These are phyloP conservation scores for Agapornis canus DNA, from an alignment of 2,797 vertebrate genomes.

Conservation along the genomic window DNA sequence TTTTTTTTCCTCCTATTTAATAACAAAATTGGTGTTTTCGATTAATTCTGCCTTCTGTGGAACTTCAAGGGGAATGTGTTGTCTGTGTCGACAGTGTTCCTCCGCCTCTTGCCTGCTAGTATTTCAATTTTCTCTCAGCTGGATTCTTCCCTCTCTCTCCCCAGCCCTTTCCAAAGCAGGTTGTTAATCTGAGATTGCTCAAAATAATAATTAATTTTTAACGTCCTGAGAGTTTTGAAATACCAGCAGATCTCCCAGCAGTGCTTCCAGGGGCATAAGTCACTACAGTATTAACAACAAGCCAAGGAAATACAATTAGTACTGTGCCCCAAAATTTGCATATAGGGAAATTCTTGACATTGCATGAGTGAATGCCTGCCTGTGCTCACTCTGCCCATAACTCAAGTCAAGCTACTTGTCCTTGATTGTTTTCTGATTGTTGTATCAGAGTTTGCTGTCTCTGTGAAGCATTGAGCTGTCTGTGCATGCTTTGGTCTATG, in stretches of 20 bases:
- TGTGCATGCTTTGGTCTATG: background rate
- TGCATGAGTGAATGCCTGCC: fast-evolving
- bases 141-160: background rate
- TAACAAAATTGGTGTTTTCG: background rate
- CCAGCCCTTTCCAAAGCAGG: background rate
- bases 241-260: background rate
- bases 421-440: background rate
- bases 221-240: background rate
- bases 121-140: background rate
- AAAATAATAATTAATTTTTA: background rate
- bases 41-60: background rate
- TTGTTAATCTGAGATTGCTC: background rate
- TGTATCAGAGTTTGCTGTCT: background rate
- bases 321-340: background rate
- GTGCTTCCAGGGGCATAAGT: background rate
- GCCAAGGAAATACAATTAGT: background rate
- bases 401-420: background rate
- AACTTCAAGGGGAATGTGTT: background rate
- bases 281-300: background rate
- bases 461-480: background rate
- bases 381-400: background rate
- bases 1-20: background rate
- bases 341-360: background rate
- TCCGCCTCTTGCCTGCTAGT: background rate
- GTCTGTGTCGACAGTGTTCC: background rate